phyloP scores from a whole-genome alignment of 2,888 invertebrate species.

The Drosophila buzzatii region DNA sequence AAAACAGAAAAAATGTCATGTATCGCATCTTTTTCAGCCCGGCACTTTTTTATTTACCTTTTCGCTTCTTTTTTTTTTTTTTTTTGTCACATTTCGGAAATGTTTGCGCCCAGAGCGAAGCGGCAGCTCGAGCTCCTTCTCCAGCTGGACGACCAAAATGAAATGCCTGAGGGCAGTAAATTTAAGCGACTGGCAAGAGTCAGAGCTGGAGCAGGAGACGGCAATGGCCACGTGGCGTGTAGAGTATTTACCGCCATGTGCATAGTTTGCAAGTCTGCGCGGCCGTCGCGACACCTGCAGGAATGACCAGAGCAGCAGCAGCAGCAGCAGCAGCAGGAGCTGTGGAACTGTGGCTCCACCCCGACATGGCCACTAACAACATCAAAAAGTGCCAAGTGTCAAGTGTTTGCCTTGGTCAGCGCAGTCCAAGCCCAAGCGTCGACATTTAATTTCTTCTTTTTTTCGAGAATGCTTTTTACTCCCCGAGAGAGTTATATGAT shows the following conservation, averaged over 20 bases:
- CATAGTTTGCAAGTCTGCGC: conserved; percentile 81
- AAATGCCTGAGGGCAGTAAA: conserved; percentile 79
- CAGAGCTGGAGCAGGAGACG: conserved; percentile 1
- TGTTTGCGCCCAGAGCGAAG: conserved; percentile 49
- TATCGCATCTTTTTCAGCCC: conserved; percentile 36
- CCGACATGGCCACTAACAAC: conserved; percentile 80
- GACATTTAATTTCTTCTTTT: conserved; percentile 32
- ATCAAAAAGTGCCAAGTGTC: conserved; percentile 77
- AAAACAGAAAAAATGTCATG: conserved; percentile 46
- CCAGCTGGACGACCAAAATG: conserved; percentile 46
- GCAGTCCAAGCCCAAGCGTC: conserved; percentile 18
- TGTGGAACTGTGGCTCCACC: conserved; percentile 18
- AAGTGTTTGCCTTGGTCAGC: conserved; percentile 77
- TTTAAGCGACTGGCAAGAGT: conserved; percentile 55
- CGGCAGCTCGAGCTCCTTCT: conserved; percentile 7
- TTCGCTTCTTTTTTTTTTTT: conserved; percentile 4
- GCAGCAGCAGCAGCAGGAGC: background rate
- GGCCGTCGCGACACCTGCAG: conserved; percentile 74
- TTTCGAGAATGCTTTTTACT: background rate
- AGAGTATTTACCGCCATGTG: conserved; percentile 79
- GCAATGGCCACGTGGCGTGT: conserved; percentile 65
- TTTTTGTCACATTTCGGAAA: conserved; percentile 57
- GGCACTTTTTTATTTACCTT: conserved; percentile 9
- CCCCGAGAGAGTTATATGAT: background rate
- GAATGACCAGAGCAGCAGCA: conserved; percentile 40